These are phyloP conservation scores for Rhabdophis nuchalis DNA, from an alignment of 2,797 vertebrate species.

Conservation along the genomic window DNA sequence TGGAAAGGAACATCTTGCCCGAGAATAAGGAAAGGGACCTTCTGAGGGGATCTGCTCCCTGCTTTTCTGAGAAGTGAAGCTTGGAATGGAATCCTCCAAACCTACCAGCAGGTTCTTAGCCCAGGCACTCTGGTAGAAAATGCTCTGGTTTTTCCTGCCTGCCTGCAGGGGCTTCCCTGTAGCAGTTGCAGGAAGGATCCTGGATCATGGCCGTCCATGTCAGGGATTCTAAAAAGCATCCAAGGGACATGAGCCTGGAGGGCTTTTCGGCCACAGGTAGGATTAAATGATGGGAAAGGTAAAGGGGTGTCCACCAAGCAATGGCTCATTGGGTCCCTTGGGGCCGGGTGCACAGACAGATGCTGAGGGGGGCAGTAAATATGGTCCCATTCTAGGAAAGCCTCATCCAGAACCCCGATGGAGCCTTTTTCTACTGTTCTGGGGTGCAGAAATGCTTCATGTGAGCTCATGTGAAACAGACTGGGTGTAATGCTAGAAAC, in stretches of 20 bases:
- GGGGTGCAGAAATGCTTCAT: neutral
- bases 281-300: neutral
- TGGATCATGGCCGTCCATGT: too few species aligned
- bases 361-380: neutral
- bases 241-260: neutral
- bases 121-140: neutral
- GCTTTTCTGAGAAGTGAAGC: neutral
- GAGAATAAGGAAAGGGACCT: neutral
- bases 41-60: neutral
- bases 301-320: neutral
- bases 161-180: too few species aligned
- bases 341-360: neutral
- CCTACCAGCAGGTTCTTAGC: neutral
- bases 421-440: neutral
- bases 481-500: neutral
- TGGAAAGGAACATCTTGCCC: neutral
- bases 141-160: accelerated
- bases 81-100: neutral
- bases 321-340: neutral
- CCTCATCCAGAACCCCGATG: neutral
- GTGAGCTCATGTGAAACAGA: neutral
- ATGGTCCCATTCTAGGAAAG: neutral
- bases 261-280: neutral
- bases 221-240: neutral
- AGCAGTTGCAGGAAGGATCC: neutral